Conservation (phyloP, 2,888 invertebrate genomes). For the Lacanobia wlatinum region DNA sequence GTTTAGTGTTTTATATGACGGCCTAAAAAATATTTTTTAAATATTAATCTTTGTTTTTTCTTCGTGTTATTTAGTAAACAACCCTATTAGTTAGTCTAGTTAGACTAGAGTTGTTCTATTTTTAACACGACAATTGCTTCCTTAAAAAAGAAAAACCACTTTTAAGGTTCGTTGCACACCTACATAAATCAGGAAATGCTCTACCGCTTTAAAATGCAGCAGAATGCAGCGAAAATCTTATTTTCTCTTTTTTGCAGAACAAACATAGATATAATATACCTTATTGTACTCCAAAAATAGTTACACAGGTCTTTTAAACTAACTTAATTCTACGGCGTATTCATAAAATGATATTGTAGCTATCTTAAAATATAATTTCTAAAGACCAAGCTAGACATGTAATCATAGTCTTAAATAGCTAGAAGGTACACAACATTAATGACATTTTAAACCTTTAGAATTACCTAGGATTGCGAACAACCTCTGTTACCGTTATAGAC, state of each 20-base stretch:
- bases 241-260: background rate
- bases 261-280: background rate
- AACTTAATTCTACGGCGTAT: background rate
- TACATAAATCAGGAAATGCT: slow-evolving; percentile 9
- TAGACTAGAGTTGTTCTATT: background rate
- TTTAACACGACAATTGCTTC: slow-evolving; percentile 1
- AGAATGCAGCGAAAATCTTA: slow-evolving; percentile 2
- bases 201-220: slow-evolving; percentile 1
- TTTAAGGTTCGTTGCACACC: slow-evolving; percentile 10
- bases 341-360: background rate
- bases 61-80: too few species aligned
- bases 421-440: slow-evolving; percentile 36
- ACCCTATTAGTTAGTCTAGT: background rate
- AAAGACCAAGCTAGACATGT: slow-evolving; percentile 1
- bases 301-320: too few species aligned
- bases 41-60: too few species aligned
- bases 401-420: slow-evolving; percentile 31
- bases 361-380: slow-evolving; percentile 13
- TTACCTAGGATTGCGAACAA: slow-evolving; percentile 43
- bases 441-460: slow-evolving; percentile 50
- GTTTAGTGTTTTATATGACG: too few species aligned
- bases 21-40: too few species aligned
- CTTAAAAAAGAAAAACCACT: background rate
- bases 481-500: slow-evolving; percentile 35
- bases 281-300: too few species aligned